Conservation (phyloP, 2,888 invertebrate genomes). For the Microplitis deprimator region DNA sequence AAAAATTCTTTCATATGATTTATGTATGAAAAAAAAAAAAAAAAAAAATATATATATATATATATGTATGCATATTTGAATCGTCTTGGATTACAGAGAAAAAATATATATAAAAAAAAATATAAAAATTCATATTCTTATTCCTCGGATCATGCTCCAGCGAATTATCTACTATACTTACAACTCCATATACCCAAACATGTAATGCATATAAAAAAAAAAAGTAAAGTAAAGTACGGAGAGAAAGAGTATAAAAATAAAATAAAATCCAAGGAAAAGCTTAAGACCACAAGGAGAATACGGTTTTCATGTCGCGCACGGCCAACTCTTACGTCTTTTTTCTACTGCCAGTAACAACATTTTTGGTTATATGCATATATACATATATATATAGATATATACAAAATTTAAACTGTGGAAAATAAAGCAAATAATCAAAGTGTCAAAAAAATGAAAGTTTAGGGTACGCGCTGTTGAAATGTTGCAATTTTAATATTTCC, state of each 20-base stretch:
- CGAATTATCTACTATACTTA: conserved; percentile 45
- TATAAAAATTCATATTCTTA: conserved; percentile 15
- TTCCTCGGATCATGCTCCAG: conserved; percentile 33
- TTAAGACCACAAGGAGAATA: background rate
- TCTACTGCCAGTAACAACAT: background rate
- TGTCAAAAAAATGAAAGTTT: background rate
- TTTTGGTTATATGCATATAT: background rate
- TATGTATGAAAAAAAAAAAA: background rate
- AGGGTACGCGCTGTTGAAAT: conserved; percentile 55
- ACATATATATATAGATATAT: no score
- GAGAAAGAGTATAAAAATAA: conserved; percentile 12
- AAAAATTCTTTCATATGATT: no score
- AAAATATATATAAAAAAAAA: background rate
- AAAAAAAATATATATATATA: background rate
- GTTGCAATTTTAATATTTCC: conserved; percentile 62
- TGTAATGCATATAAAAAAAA: conserved; percentile 23
- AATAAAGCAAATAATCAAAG: no score
- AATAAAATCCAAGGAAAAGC: conserved; percentile 18
- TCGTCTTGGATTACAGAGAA: conserved; percentile 24
- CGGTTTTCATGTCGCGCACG: conserved; percentile 9
- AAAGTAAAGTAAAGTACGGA: conserved; percentile 17
- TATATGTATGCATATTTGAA: conserved; percentile 19
- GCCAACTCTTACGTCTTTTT: conserved; percentile 13
- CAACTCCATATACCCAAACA: background rate
- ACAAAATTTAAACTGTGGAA: no score